Evolutionary conservation across 2,113 vertebrate genomes (phyloP).

Genomic region (Canis aureus): DNA sequence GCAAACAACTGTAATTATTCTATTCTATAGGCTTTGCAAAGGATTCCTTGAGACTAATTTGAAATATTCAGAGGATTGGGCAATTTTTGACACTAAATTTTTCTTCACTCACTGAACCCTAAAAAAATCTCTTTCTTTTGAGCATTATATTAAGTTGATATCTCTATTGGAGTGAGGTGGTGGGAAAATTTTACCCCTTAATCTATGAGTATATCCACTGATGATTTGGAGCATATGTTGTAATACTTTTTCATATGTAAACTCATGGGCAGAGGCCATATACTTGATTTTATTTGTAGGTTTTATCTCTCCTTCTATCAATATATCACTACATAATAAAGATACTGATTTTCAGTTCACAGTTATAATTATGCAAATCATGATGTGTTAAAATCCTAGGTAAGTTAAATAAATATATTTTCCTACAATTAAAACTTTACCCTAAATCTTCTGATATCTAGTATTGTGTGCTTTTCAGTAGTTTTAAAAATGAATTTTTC

Average conservation of each 20-base stretch:
- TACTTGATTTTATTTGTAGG: background rate
- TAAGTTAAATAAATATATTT: background rate
- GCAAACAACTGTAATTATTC: background rate
- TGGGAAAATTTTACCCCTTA: background rate
- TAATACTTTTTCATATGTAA: background rate
- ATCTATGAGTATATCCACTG: background rate
- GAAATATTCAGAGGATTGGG: background rate
- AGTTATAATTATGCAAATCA: background rate
- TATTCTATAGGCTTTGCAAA: background rate
- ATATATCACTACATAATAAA: background rate
- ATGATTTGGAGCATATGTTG: background rate
- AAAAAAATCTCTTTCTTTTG: background rate
- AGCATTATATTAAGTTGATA: background rate
- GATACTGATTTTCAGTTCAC: background rate
- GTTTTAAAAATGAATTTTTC: background rate
- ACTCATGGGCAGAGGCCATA: background rate
- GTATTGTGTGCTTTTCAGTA: background rate
- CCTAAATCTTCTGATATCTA: background rate
- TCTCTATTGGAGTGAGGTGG: background rate
- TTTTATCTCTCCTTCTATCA: background rate
- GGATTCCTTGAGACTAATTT: background rate
- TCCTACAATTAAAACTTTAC: background rate
- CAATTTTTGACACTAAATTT: background rate
- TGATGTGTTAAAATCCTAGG: background rate
- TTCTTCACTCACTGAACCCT: background rate